These are phyloP conservation scores for Sycophaga agraensis DNA, from an alignment of 1,140 invertebrate genomes.

Conservation along the genomic window DNA sequence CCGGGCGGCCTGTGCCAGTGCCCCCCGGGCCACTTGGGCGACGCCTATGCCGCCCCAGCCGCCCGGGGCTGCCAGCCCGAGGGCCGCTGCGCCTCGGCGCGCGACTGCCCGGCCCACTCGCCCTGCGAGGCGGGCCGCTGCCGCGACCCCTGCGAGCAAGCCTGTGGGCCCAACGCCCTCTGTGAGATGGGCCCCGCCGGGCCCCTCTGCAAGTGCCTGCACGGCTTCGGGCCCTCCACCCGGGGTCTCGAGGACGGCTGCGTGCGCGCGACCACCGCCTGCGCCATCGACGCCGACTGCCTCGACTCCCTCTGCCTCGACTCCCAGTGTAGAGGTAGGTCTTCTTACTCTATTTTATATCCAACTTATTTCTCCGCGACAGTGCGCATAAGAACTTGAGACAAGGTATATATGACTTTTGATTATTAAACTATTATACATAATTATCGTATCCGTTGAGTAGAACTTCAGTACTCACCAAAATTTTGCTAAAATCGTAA, in stretches of 20 bases:
- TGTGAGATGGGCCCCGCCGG: slow-evolving; percentile 75
- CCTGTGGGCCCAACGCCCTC: slow-evolving; percentile 75
- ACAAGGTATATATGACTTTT: slow-evolving; percentile 1
- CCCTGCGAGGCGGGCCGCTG: slow-evolving; percentile 73
- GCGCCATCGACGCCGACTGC: slow-evolving; percentile 75
- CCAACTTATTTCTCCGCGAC: too few species aligned
- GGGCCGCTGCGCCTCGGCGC: slow-evolving; percentile 68
- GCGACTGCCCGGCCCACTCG: slow-evolving; percentile 75
- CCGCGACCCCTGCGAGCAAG: slow-evolving; percentile 74
- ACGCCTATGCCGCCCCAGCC: slow-evolving; percentile 63
- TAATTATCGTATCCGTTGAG: too few species aligned
- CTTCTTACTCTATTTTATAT: slow-evolving; percentile 1
- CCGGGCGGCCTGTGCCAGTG: slow-evolving; percentile 71
- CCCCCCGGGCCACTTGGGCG: slow-evolving; percentile 72
- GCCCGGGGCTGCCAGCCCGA: slow-evolving; percentile 79
- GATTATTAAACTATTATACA: background rate
- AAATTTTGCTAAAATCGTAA: background rate
- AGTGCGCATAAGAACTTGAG: slow-evolving; percentile 13
- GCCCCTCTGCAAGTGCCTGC: slow-evolving; percentile 73
- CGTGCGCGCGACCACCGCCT: slow-evolving; percentile 66
- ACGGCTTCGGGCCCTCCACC: slow-evolving; percentile 67
- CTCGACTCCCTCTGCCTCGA: slow-evolving; percentile 75
- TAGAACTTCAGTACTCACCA: background rate
- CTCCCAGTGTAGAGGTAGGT: slow-evolving; percentile 73
- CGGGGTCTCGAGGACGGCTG: slow-evolving; percentile 70